Conservation (phyloP, 1,140 invertebrate genomes). For the Xylocopa sonorina region DNA sequence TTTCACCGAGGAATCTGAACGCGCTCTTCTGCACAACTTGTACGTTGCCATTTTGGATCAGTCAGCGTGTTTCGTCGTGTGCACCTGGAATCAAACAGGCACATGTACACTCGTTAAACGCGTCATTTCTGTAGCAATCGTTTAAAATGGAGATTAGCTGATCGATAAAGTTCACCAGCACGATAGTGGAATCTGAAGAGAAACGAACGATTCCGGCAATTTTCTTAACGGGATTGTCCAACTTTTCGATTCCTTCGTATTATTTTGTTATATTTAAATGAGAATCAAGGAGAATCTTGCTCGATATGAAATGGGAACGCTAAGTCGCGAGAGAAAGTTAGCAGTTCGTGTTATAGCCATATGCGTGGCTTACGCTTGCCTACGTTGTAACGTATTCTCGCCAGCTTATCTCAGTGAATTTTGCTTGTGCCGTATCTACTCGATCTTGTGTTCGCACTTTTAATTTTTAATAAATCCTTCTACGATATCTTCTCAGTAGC, state of each 20-base stretch:
- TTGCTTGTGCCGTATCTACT: background rate
- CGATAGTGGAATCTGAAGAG: no score
- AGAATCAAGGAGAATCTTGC: background rate
- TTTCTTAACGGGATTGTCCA: no score
- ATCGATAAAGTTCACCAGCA: no score
- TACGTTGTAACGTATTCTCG: constrained; percentile 44
- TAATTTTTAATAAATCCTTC: background rate
- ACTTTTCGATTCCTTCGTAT: background rate
- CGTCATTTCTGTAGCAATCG: no score
- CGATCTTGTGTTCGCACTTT: constrained; percentile 39
- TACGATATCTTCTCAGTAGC: no score
- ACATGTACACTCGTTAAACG: no score
- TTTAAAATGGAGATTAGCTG: no score
- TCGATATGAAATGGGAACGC: background rate
- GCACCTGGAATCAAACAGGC: constrained; percentile 51
- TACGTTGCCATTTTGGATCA: constrained; percentile 45
- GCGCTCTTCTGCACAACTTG: constrained; percentile 46
- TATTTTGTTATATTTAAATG: background rate
- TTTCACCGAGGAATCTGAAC: constrained; percentile 58
- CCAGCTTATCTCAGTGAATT: constrained; percentile 35
- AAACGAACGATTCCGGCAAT: no score
- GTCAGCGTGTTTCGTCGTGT: background rate
- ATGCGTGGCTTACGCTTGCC: constrained; percentile 20
- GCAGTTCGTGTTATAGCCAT: constrained; percentile 25
- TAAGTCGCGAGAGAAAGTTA: constrained; percentile 53